These are phyloP conservation scores for Sceloporus tristichus DNA, from an alignment of 2,113 vertebrate genomes.

Conservation along the genomic window DNA sequence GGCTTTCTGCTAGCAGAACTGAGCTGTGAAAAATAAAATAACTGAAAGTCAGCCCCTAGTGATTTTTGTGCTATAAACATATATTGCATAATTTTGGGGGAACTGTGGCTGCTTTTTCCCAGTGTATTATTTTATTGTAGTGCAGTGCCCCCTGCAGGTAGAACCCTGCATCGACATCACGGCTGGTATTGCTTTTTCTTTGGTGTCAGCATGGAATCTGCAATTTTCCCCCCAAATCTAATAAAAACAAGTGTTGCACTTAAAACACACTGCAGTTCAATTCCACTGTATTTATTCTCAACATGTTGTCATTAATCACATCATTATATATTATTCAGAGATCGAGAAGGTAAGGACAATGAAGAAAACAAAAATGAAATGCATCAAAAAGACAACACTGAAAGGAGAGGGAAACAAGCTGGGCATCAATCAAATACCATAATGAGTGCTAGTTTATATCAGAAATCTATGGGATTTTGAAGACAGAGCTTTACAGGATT, in stretches of 20 bases:
- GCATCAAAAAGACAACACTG: not conserved
- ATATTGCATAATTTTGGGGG: rapidly evolving
- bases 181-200: not conserved
- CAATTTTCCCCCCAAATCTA: not conserved
- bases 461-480: not conserved
- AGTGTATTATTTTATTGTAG: slow-evolving; percentile 54
- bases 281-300: slow-evolving; percentile 1
- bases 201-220: not conserved
- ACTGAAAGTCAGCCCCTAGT: not conserved
- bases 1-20: not conserved
- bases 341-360: not conserved
- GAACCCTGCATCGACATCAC: not conserved
- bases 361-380: not conserved
- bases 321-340: not conserved
- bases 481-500: not conserved
- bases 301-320: not conserved
- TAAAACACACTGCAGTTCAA: slow-evolving; percentile 17
- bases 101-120: not conserved
- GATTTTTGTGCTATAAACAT: not conserved
- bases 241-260: not conserved
- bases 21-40: not conserved
- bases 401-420: not conserved
- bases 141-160: slow-evolving; percentile 75
- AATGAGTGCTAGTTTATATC: not conserved
- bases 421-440: not conserved